Evolutionary conservation across 2,797 vertebrate species (phyloP).

Genomic region (Corythornis leucogaster): DNA sequence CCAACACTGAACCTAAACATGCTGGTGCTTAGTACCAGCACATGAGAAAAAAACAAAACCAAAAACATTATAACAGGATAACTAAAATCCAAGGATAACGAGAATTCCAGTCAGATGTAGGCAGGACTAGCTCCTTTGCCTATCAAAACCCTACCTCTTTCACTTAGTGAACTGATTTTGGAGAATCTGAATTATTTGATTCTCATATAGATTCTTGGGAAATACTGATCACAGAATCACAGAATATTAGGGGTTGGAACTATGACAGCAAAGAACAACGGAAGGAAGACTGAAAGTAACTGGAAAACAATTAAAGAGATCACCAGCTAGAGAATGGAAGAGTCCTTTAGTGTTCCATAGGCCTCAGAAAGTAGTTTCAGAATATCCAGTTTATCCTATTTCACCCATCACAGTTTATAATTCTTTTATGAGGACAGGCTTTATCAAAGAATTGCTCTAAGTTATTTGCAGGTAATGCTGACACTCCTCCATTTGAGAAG

Average conservation of each 20-base stretch:
- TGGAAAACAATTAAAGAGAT: background rate
- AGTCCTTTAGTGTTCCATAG: background rate
- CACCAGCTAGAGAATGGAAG: background rate
- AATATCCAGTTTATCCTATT: background rate
- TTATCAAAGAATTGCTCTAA: background rate
- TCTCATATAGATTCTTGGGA: background rate
- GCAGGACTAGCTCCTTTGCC: background rate
- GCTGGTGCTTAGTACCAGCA: background rate
- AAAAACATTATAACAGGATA: background rate
- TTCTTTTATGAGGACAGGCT: background rate
- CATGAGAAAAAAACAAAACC: background rate
- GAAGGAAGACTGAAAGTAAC: background rate
- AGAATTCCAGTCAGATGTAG: background rate
- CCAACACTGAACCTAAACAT: background rate
- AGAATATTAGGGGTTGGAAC: background rate
- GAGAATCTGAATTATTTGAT: background rate
- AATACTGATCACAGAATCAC: background rate
- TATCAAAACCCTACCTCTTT: background rate
- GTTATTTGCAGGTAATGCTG: background rate
- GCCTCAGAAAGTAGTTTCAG: background rate
- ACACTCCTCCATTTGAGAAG: background rate
- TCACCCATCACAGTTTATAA: background rate
- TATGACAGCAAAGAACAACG: background rate
- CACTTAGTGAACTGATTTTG: background rate
- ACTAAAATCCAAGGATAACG: background rate